Conservation (phyloP, 2,113 vertebrate species). For the Dicrurus megarhynchus region DNA sequence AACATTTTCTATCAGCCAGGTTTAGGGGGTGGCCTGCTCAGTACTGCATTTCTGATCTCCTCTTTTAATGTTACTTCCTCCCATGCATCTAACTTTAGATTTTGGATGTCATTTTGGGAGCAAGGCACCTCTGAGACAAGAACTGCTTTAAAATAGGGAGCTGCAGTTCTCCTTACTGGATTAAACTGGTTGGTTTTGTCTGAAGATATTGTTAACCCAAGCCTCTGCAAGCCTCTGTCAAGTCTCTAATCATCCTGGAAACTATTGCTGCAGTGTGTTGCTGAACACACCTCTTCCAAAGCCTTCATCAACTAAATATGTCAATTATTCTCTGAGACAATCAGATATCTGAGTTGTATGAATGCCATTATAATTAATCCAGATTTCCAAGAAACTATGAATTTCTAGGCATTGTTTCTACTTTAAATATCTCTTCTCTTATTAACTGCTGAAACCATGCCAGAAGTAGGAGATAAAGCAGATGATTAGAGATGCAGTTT, state of each 20-base stretch:
- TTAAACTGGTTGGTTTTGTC: neutral
- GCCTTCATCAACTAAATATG: neutral
- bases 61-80: neutral
- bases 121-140: neutral
- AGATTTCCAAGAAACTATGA: neutral
- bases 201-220: neutral
- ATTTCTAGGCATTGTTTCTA: neutral
- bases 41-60: neutral
- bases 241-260: neutral
- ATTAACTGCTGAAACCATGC: neutral
- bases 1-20: neutral
- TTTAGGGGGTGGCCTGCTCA: neutral
- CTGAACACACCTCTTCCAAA: neutral
- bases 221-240: neutral
- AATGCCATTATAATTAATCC: neutral
- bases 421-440: neutral
- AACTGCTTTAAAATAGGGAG: neutral
- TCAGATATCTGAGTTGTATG: neutral
- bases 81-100: neutral
- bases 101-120: neutral
- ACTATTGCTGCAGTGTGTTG: neutral
- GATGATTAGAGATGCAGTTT: slow-evolving; percentile 11
- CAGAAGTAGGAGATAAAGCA: neutral
- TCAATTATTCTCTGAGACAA: neutral
- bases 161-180: neutral